phyloP scores from a whole-genome alignment of 2,113 vertebrate species.

The Dasyurus viverrinus region DNA sequence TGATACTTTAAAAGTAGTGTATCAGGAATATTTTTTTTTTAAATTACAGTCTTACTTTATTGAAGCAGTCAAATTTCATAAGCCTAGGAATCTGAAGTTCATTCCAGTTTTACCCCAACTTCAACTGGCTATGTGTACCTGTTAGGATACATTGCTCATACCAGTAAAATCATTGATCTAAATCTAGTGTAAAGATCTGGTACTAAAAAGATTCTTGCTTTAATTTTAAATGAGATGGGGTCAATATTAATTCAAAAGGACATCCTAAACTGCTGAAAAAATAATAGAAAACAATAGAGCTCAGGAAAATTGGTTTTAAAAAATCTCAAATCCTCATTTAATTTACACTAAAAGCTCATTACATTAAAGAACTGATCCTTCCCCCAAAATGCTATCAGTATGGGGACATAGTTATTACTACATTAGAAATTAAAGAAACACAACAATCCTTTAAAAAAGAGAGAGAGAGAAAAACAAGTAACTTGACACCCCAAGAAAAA shows the following conservation, averaged over 20 bases:
- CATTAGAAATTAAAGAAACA: slow-evolving; percentile 39
- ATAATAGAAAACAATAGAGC: slow-evolving; percentile 3
- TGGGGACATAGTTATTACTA: slow-evolving; percentile 3
- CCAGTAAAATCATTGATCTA: background rate
- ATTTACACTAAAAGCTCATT: slow-evolving; percentile 57
- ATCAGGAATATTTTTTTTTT: background rate
- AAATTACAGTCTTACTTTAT: background rate
- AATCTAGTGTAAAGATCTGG: background rate
- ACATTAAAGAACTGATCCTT: slow-evolving; percentile 33
- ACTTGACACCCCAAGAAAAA: slow-evolving; percentile 37
- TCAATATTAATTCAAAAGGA: background rate
- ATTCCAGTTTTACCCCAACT: background rate
- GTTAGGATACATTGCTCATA: background rate
- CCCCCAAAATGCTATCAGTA: slow-evolving; percentile 26
- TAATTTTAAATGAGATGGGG: background rate
- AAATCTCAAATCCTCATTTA: slow-evolving; percentile 21
- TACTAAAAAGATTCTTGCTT: background rate
- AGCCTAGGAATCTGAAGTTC: background rate
- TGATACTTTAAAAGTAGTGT: background rate
- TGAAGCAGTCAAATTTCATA: background rate
- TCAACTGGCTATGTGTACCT: background rate
- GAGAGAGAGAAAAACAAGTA: background rate
- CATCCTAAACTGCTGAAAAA: background rate
- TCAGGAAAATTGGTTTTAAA: slow-evolving; percentile 32
- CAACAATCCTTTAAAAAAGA: slow-evolving; percentile 11